Conservation (phyloP, 2,888 invertebrate species). For the Chloroclysta siterata region DNA sequence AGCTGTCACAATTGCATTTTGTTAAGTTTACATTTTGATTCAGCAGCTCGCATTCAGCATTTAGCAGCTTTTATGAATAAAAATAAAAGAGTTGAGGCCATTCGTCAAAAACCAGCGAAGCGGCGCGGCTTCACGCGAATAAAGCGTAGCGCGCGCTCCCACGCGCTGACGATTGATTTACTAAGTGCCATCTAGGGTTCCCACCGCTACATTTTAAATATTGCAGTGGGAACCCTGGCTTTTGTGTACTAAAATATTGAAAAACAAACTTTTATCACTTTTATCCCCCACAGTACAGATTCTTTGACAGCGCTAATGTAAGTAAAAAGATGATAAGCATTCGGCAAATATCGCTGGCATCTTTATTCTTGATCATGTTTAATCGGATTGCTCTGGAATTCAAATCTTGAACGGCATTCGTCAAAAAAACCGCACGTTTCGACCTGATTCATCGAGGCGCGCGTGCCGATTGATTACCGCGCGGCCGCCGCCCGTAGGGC, state of each 20-base stretch:
- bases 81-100: conserved; percentile 18
- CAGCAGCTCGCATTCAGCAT: conserved; percentile 9
- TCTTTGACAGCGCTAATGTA: no score
- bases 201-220: background rate
- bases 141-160: background rate
- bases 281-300: no score
- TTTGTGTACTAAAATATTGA: no score
- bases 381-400: background rate
- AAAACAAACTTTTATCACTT: no score
- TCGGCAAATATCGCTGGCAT: no score
- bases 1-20: background rate
- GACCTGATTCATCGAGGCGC: conserved; percentile 8
- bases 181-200: conserved; percentile 3
- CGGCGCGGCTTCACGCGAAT: background rate
- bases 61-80: conserved; percentile 19
- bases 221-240: background rate
- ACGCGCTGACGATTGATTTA: conserved; percentile 23
- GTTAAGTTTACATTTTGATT: background rate
- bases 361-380: no score
- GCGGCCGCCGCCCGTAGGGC: conserved; percentile 8
- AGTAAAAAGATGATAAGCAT: no score
- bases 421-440: conserved; percentile 19
- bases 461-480: conserved; percentile 25
- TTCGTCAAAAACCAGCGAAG: conserved; percentile 15
- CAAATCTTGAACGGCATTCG: conserved; percentile 11